phyloP scores from a whole-genome alignment of 2,888 invertebrate species.

The Zaprionus obscuricornis region DNA sequence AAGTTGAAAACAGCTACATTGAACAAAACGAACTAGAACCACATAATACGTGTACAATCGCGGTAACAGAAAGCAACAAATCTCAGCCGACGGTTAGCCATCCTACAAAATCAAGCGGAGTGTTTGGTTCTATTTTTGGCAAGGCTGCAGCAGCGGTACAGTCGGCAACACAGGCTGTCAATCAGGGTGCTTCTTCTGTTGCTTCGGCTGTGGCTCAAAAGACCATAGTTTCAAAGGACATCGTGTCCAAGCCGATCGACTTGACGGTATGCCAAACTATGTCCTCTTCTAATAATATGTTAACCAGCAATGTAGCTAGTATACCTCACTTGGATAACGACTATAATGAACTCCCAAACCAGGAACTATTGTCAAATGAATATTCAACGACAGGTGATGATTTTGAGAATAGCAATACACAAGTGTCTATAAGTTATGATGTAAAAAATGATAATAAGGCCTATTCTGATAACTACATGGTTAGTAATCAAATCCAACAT shows the following conservation, averaged over 20 bases:
- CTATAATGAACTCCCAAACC: constrained; percentile 39
- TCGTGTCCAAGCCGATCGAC: constrained; percentile 2
- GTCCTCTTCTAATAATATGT: constrained; percentile 8
- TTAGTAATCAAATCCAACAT: constrained; percentile 53
- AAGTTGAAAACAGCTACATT: constrained; percentile 20
- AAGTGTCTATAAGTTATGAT: constrained; percentile 37
- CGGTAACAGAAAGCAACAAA: neutral
- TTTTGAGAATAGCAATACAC: constrained; percentile 72
- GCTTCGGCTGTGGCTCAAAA: constrained; percentile 75
- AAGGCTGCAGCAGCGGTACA: constrained; percentile 82
- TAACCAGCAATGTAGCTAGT: constrained; percentile 2
- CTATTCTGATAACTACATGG: constrained; percentile 50
- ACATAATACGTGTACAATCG: constrained; percentile 8
- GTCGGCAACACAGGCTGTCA: constrained; percentile 79
- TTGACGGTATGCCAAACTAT: constrained; percentile 9
- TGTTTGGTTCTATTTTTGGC: constrained; percentile 81
- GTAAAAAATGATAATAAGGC: constrained; percentile 35
- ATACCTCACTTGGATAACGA: constrained; percentile 25
- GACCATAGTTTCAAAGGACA: constrained; percentile 10
- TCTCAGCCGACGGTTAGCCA: neutral
- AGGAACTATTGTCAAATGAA: constrained; percentile 36
- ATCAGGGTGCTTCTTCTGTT: constrained; percentile 76
- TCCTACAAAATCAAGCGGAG: too few relatives aligned
- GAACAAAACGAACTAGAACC: constrained; percentile 8
- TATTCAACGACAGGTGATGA: constrained; percentile 61